Conservation (phyloP, 2,113 vertebrate genomes). For the Baryphthengus martii region DNA sequence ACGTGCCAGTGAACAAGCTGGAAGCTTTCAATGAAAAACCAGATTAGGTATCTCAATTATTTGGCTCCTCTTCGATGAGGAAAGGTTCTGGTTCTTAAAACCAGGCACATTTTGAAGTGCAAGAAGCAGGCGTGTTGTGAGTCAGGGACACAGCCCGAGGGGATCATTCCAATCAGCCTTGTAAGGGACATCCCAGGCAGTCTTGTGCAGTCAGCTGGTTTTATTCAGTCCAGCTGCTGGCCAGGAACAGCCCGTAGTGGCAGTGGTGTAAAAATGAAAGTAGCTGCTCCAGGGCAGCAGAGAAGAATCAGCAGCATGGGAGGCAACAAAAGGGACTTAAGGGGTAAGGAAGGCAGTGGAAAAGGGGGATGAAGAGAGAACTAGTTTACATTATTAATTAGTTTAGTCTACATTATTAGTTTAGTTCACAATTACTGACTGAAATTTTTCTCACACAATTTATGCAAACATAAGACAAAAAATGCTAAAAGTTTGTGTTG, state of each 20-base stretch:
- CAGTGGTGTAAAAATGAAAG: not conserved
- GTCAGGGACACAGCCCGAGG: not conserved
- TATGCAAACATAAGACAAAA: not conserved
- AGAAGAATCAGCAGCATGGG: not conserved
- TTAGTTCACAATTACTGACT: not conserved
- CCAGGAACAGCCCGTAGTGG: not conserved
- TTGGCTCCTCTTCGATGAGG: not conserved
- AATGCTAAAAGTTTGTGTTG: not conserved
- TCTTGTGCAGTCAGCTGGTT: not conserved
- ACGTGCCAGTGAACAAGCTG: not conserved
- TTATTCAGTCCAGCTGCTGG: not conserved
- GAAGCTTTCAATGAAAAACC: not conserved
- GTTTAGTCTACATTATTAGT: not conserved
- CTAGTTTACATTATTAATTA: too few relatives aligned
- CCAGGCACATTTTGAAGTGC: accelerated
- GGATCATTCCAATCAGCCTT: not conserved
- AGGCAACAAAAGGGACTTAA: not conserved
- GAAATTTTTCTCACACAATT: not conserved
- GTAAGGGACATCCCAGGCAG: not conserved
- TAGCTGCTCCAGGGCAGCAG: not conserved
- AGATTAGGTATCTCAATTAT: not conserved
- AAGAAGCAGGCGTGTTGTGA: not conserved
- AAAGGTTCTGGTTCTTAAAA: not conserved
- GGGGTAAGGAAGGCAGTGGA: not conserved
- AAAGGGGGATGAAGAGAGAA: not conserved